Base-by-base conservation (phyloP, 64 coral and sea anemone species). In the Astreopora myriophthalma region DNA sequence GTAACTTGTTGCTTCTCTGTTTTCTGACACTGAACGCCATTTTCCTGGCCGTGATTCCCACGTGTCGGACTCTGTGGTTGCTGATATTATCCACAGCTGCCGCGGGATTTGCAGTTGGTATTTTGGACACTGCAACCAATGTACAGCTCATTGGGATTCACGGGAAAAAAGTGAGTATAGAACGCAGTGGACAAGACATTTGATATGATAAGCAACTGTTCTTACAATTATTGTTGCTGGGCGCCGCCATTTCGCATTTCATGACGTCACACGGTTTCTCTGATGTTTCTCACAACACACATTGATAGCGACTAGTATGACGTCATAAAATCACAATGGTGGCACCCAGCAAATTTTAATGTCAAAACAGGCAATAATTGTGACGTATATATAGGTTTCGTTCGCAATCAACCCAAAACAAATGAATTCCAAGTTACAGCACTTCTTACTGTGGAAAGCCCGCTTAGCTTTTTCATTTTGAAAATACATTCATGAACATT, bases 71-170 rank as follows among this genome's bases (percentile, higher is more conserved):
- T 36, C 76, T 98, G 22, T 98, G 96, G 96, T 62, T 94, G 12
- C 76, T 98, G 1, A 94, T 94, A 28, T 74, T 98, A 32, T 62
- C 84, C 20, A 98, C 92, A 30, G 96, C 92, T 35, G 92, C 92
- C 26, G 92, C 96, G 1, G 96, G 96, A 16, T 98, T 94, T 34
- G 94, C 87, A 37, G 96, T 94, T 1, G 96, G 96, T 8, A 89
- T 98, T 24, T 37, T 98, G 17, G 96, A 98, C 60, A 98, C 96
- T 31, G 89, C 88, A 6, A 94, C 96, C 14, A 98, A 98, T 25
- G 96, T 98, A 23, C 92, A 94, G 20, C 76, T 98, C 6, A 68
- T 98, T 35, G 85, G 73, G 27, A 73, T 98, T 13, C 96, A 98
- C 34, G 96, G 96, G 0, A 94, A 87, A 48, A 94, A 98, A 69